A percentile compares a stretch with the other conserved stretches of the same genome.
Evolutionary conservation across 2,888 invertebrate genomes (phyloP).

Genomic region (Magallana nippona): DNA sequence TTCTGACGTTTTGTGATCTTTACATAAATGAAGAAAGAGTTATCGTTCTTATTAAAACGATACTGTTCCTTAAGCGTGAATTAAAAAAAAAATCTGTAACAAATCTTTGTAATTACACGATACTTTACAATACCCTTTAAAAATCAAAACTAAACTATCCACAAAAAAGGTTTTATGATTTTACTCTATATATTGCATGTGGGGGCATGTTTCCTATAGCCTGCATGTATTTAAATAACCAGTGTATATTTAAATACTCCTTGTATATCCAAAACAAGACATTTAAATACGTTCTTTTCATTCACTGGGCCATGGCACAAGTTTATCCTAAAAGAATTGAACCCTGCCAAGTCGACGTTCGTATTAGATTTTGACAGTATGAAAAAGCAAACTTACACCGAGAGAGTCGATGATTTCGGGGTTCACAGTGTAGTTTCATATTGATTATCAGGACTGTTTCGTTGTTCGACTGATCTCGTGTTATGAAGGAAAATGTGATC

Average conservation of each 20-base stretch:
- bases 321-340: slow-evolving; percentile 4
- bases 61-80: too few species aligned
- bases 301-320: not conserved
- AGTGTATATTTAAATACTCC: not conserved
- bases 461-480: not conserved
- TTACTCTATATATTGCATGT: not conserved
- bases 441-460: not conserved
- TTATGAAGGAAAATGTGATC: not conserved
- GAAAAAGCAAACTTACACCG: not conserved
- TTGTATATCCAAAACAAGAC: not conserved
- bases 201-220: not conserved
- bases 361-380: not conserved
- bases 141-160: too few species aligned
- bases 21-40: too few species aligned
- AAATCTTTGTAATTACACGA: too few species aligned
- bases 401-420: not conserved
- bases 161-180: too few species aligned
- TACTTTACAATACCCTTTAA: too few species aligned
- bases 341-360: not conserved
- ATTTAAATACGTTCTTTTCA: slow-evolving; percentile 22
- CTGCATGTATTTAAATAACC: not conserved
- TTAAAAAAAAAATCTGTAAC: too few species aligned
- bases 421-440: not conserved
- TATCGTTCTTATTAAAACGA: too few species aligned
- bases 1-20: too few species aligned